Base-by-base conservation (phyloP, 2,888 invertebrate genomes). In the Lasioglossum oenotherae region DNA sequence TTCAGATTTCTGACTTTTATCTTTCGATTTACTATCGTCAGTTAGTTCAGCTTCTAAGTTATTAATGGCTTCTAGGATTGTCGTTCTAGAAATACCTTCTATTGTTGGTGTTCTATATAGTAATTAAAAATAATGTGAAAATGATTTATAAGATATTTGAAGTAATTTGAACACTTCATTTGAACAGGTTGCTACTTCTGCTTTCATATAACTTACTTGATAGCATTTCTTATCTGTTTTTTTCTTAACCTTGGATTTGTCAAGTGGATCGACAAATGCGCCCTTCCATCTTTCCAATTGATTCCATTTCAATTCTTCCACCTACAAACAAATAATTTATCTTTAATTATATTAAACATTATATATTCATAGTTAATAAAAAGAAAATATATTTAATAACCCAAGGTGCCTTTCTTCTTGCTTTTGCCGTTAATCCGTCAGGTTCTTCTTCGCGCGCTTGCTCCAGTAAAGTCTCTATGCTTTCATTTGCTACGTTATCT, bases 401-500 rank as follows among this genome's bases (percentile, higher is more conserved):
- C 95, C 95, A 95, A 78, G 95, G 95, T 77, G 94, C 94, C 90
- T 92, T 94, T 82, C 91, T 91, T 80, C 93, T 93, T 41, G 92
- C 90, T 92, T 94, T 94, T 8, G 88, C 81, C 0, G 89, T 89
- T 27, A 90, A 77, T 44, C 92, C 92, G 81, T 94, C 94, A 74
- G 88, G 90, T 41, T 94, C 95, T 69, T 95, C 94, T 60, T 94
- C 94, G 64, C 92, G 90, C 49, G 92, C 80, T 72, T 90, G 88
- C 75, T 95, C 95, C 71, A 91, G 49, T 53, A 91, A 90, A 23
- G 92, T 90, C 53, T 94, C 94, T 31, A 92, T 88, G 74, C 91
- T 94, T 10, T 95, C 95, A 86, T 95, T 95, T 57, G 94, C 92
- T 85, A 95, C 91, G 74, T 92, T 93, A 79, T 93, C 93, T 38